Conservation (phyloP, 2,113 vertebrate genomes). For the Sinocyclocheilus rhinocerous region DNA sequence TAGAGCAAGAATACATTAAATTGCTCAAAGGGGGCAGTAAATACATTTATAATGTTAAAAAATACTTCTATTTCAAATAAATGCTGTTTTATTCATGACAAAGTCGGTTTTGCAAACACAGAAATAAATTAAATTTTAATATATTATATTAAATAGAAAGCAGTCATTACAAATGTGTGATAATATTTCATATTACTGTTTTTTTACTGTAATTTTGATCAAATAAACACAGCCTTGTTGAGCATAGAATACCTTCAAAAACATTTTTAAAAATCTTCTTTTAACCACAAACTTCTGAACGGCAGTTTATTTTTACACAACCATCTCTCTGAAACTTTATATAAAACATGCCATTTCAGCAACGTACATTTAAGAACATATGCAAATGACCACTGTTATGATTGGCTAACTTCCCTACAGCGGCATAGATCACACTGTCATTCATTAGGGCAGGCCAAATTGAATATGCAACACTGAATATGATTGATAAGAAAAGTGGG, state of each 20-base stretch:
- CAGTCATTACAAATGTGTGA: neutral
- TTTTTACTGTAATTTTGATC: neutral
- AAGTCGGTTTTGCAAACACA: neutral
- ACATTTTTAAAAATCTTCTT: neutral
- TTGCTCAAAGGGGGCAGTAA: neutral
- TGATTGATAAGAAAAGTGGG: slow-evolving; percentile 22
- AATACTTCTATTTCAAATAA: neutral
- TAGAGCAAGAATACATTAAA: neutral
- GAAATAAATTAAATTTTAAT: neutral
- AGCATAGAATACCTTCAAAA: neutral
- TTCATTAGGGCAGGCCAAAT: neutral
- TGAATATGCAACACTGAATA: slow-evolving; percentile 19
- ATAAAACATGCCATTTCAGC: neutral
- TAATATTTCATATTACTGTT: neutral
- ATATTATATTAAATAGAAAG: neutral
- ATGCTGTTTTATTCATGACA: neutral
- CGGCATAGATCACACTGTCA: neutral
- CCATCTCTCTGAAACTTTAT: neutral
- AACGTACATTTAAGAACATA: neutral
- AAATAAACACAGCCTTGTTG: neutral
- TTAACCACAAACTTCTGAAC: neutral
- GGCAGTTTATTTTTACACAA: neutral
- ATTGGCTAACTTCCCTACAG: neutral
- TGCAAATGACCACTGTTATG: neutral
- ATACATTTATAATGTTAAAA: neutral